phyloP scores from a whole-genome alignment of 2,888 invertebrate species.

The Empis stercorea region DNA sequence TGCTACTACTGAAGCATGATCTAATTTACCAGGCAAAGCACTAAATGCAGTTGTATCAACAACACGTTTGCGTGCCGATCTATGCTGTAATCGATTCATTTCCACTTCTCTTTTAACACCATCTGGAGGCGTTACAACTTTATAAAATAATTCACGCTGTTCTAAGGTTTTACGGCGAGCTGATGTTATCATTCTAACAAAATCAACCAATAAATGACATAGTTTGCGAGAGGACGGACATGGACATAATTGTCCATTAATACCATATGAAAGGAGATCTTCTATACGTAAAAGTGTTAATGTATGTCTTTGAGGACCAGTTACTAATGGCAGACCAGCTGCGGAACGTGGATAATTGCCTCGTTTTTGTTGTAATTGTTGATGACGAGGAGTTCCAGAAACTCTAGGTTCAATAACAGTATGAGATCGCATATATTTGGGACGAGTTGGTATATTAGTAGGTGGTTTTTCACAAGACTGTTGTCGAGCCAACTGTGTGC shows the following conservation, averaged over 20 bases:
- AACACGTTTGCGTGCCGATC: constrained; percentile 52
- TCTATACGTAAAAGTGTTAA: constrained; percentile 61
- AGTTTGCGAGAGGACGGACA: constrained; percentile 49
- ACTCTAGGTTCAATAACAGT: constrained; percentile 35
- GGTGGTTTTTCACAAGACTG: constrained; percentile 1
- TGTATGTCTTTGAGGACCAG: constrained; percentile 62
- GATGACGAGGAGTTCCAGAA: constrained; percentile 7
- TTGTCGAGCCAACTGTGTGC: constrained; percentile 2
- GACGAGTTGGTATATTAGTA: constrained; percentile 28
- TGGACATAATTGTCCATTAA: constrained; percentile 47
- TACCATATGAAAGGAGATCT: constrained; percentile 56
- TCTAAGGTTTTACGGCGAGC: constrained; percentile 72
- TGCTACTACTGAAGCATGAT: constrained; percentile 76
- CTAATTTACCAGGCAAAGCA: constrained; percentile 70
- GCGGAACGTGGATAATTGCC: constrained; percentile 29
- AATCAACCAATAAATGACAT: constrained; percentile 62
- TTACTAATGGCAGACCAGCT: constrained; percentile 50
- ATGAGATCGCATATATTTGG: constrained; percentile 36
- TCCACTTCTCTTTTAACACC: constrained; percentile 42
- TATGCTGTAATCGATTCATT: constrained; percentile 48
- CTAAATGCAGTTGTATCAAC: constrained; percentile 57
- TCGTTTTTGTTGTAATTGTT: background rate
- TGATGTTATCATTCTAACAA: constrained; percentile 65
- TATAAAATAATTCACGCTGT: constrained; percentile 63
- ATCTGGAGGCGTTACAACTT: constrained; percentile 41